Evolutionary conservation across 1,140 invertebrate species (phyloP).

Genomic region (Theocolax elegans): DNA sequence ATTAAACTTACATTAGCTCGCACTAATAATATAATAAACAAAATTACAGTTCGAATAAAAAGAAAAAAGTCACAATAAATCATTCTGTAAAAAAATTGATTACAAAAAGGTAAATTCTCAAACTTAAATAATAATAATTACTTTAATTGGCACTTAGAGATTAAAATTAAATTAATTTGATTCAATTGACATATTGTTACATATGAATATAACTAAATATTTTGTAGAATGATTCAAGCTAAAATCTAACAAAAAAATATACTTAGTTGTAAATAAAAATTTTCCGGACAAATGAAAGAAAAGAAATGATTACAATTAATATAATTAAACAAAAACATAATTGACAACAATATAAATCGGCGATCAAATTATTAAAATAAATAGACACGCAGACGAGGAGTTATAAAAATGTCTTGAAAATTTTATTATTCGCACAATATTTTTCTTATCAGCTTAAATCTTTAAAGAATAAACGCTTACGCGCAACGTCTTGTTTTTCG

Average conservation of each 20-base stretch:
- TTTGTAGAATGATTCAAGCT: slow-evolving; percentile 1
- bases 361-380: slow-evolving; percentile 31
- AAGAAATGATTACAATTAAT: slow-evolving; percentile 9
- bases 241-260: neutral
- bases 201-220: slow-evolving; percentile 12
- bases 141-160: slow-evolving; percentile 35
- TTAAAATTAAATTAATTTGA: slow-evolving; percentile 40
- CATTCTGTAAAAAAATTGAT: slow-evolving; percentile 16
- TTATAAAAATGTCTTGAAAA: slow-evolving; percentile 41
- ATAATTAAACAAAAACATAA: slow-evolving; percentile 31
- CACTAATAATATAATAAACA: slow-evolving; percentile 27
- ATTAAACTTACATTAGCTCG: slow-evolving; percentile 32
- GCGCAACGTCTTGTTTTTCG: slow-evolving; percentile 7
- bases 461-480: slow-evolving; percentile 13
- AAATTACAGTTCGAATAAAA: slow-evolving; percentile 12
- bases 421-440: slow-evolving; percentile 43
- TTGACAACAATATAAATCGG: slow-evolving; percentile 15
- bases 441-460: slow-evolving; percentile 23
- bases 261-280: too few species aligned
- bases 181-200: slow-evolving; percentile 30
- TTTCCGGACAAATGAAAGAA: neutral
- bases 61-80: slow-evolving; percentile 9
- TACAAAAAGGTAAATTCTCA: slow-evolving; percentile 16
- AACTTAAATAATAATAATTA: neutral
- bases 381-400: slow-evolving; percentile 16